Conservation (phyloP, 2,113 vertebrate genomes). For the Dasyornis broadbenti region DNA sequence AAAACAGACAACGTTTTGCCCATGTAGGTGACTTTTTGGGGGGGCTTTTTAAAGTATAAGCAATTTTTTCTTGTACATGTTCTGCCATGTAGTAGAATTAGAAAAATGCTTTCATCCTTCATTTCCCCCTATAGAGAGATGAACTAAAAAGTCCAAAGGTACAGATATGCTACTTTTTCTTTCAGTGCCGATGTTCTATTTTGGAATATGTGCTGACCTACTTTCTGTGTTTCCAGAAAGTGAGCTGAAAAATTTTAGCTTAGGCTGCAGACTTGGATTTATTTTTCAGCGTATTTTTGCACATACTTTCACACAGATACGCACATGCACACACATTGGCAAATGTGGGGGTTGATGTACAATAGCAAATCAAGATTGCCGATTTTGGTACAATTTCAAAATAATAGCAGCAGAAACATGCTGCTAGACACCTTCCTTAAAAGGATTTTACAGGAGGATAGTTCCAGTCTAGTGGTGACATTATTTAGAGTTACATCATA, state of each 20-base stretch:
- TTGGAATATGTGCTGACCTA: conserved; percentile 33
- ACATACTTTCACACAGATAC: not conserved
- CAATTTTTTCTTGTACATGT: not conserved
- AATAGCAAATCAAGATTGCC: not conserved
- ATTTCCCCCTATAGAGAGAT: not conserved
- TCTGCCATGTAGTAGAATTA: not conserved
- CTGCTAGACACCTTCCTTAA: not conserved
- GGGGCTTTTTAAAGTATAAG: not conserved
- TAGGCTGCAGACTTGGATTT: not conserved
- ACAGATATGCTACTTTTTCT: not conserved
- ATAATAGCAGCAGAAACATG: not conserved
- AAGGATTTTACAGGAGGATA: not conserved
- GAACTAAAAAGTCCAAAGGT: not conserved
- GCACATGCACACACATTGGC: not conserved
- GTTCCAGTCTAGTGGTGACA: not conserved
- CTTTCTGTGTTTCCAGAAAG: conserved; percentile 19
- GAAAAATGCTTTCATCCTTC: not conserved
- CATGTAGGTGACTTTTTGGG: not conserved
- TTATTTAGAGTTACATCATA: not conserved
- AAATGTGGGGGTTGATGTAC: not conserved
- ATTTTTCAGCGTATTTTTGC: not conserved
- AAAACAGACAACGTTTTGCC: not conserved
- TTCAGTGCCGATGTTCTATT: conserved; percentile 1
- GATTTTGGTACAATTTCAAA: not conserved
- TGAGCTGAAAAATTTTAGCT: not conserved